Base-by-base conservation (phyloP, 2,888 invertebrate species). In the Andrena bucephala region DNA sequence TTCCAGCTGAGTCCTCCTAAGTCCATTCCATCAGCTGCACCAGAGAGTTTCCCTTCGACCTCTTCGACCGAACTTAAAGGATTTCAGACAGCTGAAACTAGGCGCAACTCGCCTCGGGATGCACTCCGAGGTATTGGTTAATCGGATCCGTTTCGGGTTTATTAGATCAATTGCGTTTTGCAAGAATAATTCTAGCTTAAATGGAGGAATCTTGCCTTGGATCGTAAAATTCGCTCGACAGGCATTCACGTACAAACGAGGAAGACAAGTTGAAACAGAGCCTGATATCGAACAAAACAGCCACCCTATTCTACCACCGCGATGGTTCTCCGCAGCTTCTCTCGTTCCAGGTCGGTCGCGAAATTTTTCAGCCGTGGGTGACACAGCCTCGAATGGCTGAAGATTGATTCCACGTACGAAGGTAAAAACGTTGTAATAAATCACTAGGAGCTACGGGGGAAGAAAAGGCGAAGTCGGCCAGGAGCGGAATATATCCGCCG, bases 341-440 rank as follows among this genome's bases (percentile, higher is more conserved):
- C 20, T 10, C n/a, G 52, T 63, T 42, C 16, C 5, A 10, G 42
- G n/a, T 33, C 16, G 52, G 52, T 60, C 33, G 13, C 52, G 29
- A 68, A 52, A 74, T 52, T 81, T 20, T 50, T 60, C 42, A n/a
- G n/a, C 8, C 7, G 20, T n/a, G 29, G 77, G 54, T 29, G 59
- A 50, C 57, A 29, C 3, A n/a, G 27, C 13, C 52, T 33, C 20
- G 31, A 54, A 20, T 70, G n/a, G 48, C 20, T 10, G 70, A 50
- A 57, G 59, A 50, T 31, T 27, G 62, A 69, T 52, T 54, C 48
- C 31, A 57, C 52, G 31, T 33, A 29, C 16, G 27, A n/a, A 6
- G 62, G 54, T 20, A 74, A 79, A 65, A 86, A 70, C 48, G 52
- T 66, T n/a, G 74, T 60, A 52, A 82, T 87, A 86, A 79, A 82